phyloP scores from a whole-genome alignment of 2,113 vertebrate species.

The Typhlomys cinereus region DNA sequence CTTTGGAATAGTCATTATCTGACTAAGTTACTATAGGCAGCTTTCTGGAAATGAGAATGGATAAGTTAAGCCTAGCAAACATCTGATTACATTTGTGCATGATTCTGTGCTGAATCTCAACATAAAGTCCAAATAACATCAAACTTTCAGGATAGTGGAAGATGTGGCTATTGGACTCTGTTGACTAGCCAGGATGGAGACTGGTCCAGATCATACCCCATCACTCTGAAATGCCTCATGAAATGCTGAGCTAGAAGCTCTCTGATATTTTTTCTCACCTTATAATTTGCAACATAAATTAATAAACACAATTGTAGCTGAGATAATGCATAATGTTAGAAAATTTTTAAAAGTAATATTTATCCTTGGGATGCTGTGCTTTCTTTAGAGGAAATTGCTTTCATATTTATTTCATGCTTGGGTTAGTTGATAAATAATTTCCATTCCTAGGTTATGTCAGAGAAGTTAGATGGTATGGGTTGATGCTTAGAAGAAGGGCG shows the following conservation, averaged over 20 bases:
- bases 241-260: background rate
- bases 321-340: background rate
- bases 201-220: background rate
- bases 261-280: background rate
- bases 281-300: background rate
- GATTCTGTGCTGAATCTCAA: background rate
- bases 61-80: background rate
- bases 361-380: background rate
- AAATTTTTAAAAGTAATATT: background rate
- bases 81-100: background rate
- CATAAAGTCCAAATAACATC: background rate
- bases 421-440: background rate
- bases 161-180: background rate
- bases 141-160: background rate
- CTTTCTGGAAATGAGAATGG: background rate
- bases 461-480: background rate
- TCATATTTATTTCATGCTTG: background rate
- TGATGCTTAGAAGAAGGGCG: background rate
- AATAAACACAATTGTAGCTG: background rate
- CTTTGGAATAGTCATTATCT: background rate
- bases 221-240: background rate
- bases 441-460: background rate
- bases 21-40: background rate
- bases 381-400: background rate
- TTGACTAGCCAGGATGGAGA: rapidly evolving